Conservation (phyloP, 1,140 invertebrate species). For the Tetramorium parvispinum region DNA sequence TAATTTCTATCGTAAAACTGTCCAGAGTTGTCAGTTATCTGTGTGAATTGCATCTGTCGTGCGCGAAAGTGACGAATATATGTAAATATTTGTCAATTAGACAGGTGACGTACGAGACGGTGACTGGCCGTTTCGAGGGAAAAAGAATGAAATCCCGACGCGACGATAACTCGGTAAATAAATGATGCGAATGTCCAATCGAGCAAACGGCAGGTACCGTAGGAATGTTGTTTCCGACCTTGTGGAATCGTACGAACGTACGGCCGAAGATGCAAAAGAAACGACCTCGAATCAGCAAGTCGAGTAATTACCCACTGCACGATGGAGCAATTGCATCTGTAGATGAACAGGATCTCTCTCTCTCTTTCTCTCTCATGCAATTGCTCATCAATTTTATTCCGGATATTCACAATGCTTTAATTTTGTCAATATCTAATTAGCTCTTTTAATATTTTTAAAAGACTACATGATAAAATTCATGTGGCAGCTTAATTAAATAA, state of each 20-base stretch:
- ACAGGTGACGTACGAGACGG: not conserved
- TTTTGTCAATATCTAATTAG: not conserved
- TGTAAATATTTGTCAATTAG: not conserved
- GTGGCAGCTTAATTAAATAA: not conserved
- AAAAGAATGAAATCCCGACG: conserved; percentile 15
- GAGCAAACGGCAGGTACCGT: conserved; percentile 41
- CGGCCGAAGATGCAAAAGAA: conserved; percentile 55
- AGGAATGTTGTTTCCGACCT: conserved; percentile 63
- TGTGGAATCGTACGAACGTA: conserved; percentile 38
- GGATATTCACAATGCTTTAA: not conserved
- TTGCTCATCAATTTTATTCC: not conserved
- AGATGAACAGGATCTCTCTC: conserved; percentile 53
- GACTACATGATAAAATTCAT: not conserved
- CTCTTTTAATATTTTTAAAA: not conserved
- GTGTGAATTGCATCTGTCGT: not conserved
- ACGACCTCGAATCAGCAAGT: conserved; percentile 50
- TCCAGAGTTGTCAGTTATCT: not conserved
- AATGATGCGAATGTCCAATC: conserved; percentile 32
- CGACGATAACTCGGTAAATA: conserved; percentile 40
- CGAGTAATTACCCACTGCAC: conserved; percentile 28
- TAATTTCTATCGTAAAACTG: conserved; percentile 29
- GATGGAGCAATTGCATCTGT: not conserved
- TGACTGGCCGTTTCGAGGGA: not conserved
- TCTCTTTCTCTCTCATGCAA: not conserved
- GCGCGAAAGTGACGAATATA: conserved; percentile 18